Conservation (phyloP, 2,113 vertebrate species). For the Uria aalge region DNA sequence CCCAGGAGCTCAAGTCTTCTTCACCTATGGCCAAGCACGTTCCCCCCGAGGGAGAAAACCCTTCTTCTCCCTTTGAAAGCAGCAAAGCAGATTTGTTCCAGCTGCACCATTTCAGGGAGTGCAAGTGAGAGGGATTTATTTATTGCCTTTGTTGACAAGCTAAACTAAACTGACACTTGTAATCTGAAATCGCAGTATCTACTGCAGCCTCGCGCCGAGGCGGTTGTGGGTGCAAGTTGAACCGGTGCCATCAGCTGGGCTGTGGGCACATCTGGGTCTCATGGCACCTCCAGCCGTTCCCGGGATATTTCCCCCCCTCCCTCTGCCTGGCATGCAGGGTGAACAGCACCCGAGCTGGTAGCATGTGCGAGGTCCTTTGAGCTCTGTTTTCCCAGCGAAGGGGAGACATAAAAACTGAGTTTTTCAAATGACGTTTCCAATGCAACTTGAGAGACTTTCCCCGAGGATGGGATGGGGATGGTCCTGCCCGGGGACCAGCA, state of each 20-base stretch:
- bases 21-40: not conserved
- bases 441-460: not conserved
- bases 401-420: not conserved
- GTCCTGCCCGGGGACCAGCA: not conserved
- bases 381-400: not conserved
- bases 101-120: not conserved
- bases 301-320: fast-evolving
- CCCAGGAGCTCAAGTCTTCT: not conserved
- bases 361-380: fast-evolving
- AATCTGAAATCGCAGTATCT: not conserved
- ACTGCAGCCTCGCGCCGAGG: not conserved
- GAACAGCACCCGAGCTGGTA: not conserved
- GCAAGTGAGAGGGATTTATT: not conserved
- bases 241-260: not conserved
- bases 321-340: fast-evolving
- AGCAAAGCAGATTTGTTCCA: not conserved
- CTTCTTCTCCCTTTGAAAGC: not conserved
- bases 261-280: not conserved
- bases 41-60: not conserved
- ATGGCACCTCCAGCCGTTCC: fast-evolving
- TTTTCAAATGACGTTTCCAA: not conserved
- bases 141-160: constrained; percentile 1
- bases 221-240: not conserved
- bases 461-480: not conserved
- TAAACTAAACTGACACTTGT: not conserved